Percentiles rank a stretch among this genome's conserved stretches.
Evolutionary conservation across 2,797 vertebrate species (phyloP).

Genomic region (Argentina silus): DNA sequence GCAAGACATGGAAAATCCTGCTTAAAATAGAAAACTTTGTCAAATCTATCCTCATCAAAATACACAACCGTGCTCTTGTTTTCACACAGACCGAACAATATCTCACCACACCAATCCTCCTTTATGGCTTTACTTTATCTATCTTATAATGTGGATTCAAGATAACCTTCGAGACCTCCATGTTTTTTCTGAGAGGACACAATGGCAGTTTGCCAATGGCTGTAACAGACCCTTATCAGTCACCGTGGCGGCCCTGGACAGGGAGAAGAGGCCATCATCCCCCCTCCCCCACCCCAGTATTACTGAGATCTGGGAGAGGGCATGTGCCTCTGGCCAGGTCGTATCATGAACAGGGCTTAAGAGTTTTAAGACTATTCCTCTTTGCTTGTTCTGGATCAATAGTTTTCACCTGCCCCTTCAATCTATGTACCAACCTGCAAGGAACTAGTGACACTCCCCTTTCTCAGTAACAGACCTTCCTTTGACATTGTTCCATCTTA

Average conservation of each 20-base stretch:
- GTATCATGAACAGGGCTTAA: slow-evolving; percentile 15
- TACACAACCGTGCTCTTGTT: neutral
- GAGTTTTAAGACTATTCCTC: slow-evolving; percentile 14
- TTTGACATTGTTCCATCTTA: neutral
- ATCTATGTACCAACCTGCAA: slow-evolving; percentile 10
- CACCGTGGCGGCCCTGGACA: slow-evolving; percentile 17
- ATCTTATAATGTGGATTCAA: neutral
- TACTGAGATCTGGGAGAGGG: slow-evolving; percentile 27
- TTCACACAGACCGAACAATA: slow-evolving; percentile 10
- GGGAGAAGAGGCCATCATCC: slow-evolving; percentile 26
- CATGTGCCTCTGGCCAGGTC: slow-evolving; percentile 29
- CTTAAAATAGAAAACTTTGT: neutral
- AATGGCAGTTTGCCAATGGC: slow-evolving; percentile 23
- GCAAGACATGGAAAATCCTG: neutral
- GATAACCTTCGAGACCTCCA: neutral
- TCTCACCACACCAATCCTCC: neutral
- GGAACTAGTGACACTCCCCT: neutral
- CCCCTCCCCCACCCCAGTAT: slow-evolving; percentile 16
- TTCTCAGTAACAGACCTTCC: neutral
- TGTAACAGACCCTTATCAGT: slow-evolving; percentile 25
- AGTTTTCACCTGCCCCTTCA: slow-evolving; percentile 20
- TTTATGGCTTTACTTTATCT: neutral
- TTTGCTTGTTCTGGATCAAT: slow-evolving; percentile 27
- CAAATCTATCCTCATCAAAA: neutral
- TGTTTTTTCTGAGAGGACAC: slow-evolving; percentile 11